These are phyloP conservation scores for Drosophila recens DNA, from an alignment of 2,888 invertebrate species.

Conservation along the genomic window DNA sequence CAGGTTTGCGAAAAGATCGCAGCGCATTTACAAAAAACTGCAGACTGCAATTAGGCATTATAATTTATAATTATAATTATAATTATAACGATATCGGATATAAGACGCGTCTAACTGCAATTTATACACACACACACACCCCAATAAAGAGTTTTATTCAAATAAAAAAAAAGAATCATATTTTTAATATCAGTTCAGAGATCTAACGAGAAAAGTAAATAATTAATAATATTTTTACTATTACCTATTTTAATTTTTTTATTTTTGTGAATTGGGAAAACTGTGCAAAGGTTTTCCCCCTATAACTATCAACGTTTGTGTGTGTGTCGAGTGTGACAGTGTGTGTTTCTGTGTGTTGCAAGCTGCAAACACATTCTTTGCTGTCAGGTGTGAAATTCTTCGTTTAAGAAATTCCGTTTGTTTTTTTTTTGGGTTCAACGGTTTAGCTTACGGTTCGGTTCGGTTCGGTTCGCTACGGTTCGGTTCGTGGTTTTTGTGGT, in stretches of 20 bases:
- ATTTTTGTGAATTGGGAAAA: slow-evolving; percentile 14
- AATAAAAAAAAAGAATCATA: not conserved
- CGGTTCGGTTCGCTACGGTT: not conserved
- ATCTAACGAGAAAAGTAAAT: not conserved
- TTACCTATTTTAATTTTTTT: slow-evolving; percentile 20
- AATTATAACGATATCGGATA: slow-evolving; percentile 38
- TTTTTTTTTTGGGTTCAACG: slow-evolving; percentile 5
- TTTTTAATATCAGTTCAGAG: not conserved
- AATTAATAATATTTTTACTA: slow-evolving; percentile 18
- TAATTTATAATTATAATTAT: slow-evolving; percentile 12
- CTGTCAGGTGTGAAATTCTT: slow-evolving; percentile 79
- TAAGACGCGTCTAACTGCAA: slow-evolving; percentile 20
- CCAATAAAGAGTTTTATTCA: not conserved
- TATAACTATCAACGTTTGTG: not conserved
- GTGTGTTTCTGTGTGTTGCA: slow-evolving; percentile 10
- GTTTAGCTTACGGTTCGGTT: not conserved
- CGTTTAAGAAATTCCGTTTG: not conserved
- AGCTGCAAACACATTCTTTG: slow-evolving; percentile 56
- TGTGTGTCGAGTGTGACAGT: not conserved
- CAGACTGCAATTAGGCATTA: slow-evolving; percentile 45
- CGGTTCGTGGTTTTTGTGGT: not conserved
- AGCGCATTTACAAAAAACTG: slow-evolving; percentile 47
- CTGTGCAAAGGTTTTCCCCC: slow-evolving; percentile 9
- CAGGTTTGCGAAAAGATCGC: slow-evolving; percentile 81
- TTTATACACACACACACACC: slow-evolving; percentile 7